Percentiles rank a stretch among this genome's conserved stretches.
Evolutionary conservation across 1,140 invertebrate species (phyloP).

Genomic region (Diuraphis noxia): DNA sequence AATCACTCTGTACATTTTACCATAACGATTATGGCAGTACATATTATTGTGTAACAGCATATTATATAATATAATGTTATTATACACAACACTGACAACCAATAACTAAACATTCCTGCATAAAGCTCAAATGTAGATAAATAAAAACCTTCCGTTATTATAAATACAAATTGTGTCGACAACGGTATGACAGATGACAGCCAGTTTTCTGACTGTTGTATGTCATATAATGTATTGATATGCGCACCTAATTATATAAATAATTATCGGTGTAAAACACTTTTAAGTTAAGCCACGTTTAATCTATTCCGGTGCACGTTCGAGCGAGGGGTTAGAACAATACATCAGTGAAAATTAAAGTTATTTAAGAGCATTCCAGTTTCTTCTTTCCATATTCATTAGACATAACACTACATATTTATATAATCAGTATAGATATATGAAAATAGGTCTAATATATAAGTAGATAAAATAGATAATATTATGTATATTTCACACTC

Average conservation of each 20-base stretch:
- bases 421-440: conserved; percentile 1
- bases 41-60: neutral
- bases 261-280: neutral
- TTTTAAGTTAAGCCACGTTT: neutral
- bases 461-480: neutral
- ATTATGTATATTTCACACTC: too few relatives aligned
- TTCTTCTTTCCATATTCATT: neutral
- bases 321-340: neutral
- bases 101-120: neutral
- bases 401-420: neutral
- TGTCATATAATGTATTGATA: neutral
- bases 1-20: neutral
- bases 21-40: neutral
- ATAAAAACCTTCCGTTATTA: neutral
- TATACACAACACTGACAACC: neutral
- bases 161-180: neutral
- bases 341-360: neutral
- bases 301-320: neutral
- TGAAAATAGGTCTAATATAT: neutral
- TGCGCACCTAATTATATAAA: neutral
- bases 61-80: neutral
- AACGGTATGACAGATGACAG: neutral
- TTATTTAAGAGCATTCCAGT: neutral
- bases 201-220: neutral
- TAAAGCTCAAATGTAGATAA: neutral